A percentile compares a stretch with the other conserved stretches of the same genome.
phyloP scores from a whole-genome alignment of 2,888 invertebrate species.

The Tachina grossa region DNA sequence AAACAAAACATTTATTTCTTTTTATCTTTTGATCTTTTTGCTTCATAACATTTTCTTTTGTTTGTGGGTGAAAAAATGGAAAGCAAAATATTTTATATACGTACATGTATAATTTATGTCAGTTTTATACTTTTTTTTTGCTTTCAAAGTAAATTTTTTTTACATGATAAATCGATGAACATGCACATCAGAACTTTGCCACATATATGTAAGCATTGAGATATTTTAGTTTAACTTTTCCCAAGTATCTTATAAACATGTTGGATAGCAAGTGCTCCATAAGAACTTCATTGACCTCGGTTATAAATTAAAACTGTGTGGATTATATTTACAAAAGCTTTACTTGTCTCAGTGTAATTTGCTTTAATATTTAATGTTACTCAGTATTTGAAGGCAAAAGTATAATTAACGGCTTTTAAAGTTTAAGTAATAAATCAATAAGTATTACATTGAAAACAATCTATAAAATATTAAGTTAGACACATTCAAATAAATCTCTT shows the following conservation, averaged over 20 bases:
- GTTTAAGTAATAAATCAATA: too few species aligned
- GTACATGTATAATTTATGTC: too few species aligned
- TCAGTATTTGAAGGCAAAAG: background rate
- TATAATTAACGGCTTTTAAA: background rate
- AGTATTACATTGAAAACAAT: too few species aligned
- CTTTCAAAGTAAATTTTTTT: background rate
- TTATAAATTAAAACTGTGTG: background rate
- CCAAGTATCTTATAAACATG: background rate
- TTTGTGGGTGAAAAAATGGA: background rate
- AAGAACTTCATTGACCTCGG: background rate
- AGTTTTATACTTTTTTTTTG: background rate
- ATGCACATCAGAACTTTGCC: slow-evolving; percentile 1
- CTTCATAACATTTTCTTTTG: background rate
- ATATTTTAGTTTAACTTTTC: background rate
- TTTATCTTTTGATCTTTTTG: slow-evolving; percentile 3
- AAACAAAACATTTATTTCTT: background rate
- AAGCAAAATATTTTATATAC: background rate
- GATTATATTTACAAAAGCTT: background rate
- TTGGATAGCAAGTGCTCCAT: background rate
- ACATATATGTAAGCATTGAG: background rate
- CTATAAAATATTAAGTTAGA: too few species aligned
- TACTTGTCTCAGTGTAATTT: background rate
- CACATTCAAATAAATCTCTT: too few species aligned
- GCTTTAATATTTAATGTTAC: background rate
- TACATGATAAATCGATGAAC: background rate